These are phyloP conservation scores for Paramacrobiotus metropolitanus DNA, from an alignment of 1,140 invertebrate genomes.

Conservation along the genomic window DNA sequence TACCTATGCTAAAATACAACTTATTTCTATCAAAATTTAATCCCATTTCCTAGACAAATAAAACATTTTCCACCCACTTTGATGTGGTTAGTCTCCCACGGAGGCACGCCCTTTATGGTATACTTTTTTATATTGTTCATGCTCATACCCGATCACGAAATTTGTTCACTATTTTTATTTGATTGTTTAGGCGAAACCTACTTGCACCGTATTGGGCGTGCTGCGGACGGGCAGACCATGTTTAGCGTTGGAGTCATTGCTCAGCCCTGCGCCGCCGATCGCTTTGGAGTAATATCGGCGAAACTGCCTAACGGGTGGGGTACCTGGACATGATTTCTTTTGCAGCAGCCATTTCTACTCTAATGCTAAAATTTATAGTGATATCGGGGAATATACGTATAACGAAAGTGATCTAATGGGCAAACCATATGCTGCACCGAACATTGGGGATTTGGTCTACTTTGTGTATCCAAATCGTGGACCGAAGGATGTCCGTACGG, in stretches of 20 bases:
- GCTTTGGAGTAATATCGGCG: background rate
- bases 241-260: background rate
- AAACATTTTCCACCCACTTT: too few relatives aligned
- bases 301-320: background rate
- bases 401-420: background rate
- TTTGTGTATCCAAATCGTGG: background rate
- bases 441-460: background rate
- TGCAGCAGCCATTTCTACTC: too few relatives aligned
- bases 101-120: too few relatives aligned
- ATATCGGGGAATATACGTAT: background rate
- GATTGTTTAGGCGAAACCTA: too few relatives aligned
- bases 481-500: constrained; percentile 1
- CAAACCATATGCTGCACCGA: background rate
- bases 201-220: background rate
- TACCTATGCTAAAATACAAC: too few relatives aligned
- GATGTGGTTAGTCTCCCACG: too few relatives aligned
- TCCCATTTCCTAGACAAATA: too few relatives aligned
- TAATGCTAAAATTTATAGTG: background rate
- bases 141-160: too few relatives aligned
- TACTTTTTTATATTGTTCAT: too few relatives aligned
- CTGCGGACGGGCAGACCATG: background rate
- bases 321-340: too few relatives aligned
- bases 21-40: too few relatives aligned
- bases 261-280: background rate
- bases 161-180: too few relatives aligned